Conservation (phyloP, 2,113 vertebrate species). For the Passer montanus region DNA sequence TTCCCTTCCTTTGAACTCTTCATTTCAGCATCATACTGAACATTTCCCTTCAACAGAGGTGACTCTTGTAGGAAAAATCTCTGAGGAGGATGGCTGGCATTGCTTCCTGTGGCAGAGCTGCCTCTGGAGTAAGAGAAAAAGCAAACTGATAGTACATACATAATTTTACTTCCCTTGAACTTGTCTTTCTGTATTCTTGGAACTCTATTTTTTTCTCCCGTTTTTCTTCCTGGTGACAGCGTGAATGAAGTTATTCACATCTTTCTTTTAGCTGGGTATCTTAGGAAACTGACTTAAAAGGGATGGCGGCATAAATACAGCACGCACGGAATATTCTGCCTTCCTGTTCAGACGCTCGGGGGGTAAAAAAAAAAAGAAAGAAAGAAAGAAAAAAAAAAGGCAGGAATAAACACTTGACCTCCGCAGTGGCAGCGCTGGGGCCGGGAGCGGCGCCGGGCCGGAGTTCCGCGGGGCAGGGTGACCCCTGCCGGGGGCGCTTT, state of each 20-base stretch:
- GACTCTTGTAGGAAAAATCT: background rate
- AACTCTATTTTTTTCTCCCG: background rate
- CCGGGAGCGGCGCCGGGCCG: background rate
- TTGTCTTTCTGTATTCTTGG: background rate
- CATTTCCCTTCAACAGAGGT: background rate
- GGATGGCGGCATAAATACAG: background rate
- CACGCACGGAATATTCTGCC: background rate
- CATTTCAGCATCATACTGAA: background rate
- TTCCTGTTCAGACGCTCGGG: background rate
- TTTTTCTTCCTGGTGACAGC: constrained; percentile 20
- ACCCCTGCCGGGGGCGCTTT: background rate
- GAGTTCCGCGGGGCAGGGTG: background rate
- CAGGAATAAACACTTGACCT: background rate
- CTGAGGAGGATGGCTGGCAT: background rate
- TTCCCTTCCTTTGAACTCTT: background rate
- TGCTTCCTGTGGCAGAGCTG: background rate
- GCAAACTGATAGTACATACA: background rate
- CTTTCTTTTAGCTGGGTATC: background rate
- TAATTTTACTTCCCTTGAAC: background rate
- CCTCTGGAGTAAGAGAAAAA: background rate
- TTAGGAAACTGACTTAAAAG: constrained; percentile 10
- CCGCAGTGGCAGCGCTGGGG: background rate
- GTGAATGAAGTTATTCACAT: background rate
- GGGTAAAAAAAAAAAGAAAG: rapidly evolving
- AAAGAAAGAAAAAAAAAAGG: rapidly evolving